A percentile compares a stretch with the other conserved stretches of the same genome.
Conservation (phyloP, 2,888 invertebrate species). For the Lagria hirta region DNA sequence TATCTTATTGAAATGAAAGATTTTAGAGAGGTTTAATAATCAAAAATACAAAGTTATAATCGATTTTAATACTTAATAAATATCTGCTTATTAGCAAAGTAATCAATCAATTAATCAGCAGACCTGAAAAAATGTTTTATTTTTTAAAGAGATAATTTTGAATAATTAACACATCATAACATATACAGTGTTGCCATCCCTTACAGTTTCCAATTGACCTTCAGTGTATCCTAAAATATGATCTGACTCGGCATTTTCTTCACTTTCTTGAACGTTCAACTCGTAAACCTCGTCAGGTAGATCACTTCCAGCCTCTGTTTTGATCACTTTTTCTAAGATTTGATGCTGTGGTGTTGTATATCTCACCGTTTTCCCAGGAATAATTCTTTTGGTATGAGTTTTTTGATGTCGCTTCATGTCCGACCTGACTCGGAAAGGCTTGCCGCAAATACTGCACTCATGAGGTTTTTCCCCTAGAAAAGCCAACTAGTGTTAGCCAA, state of each 20-base stretch:
- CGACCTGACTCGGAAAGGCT: constrained; percentile 79
- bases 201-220: constrained; percentile 35
- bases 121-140: background rate
- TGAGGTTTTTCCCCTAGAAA: constrained; percentile 73
- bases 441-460: constrained; percentile 73
- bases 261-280: constrained; percentile 40
- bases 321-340: constrained; percentile 17
- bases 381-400: constrained; percentile 61
- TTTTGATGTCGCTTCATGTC: constrained; percentile 80
- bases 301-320: constrained; percentile 29
- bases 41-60: too few relatives aligned
- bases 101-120: background rate
- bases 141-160: background rate
- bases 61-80: too few relatives aligned
- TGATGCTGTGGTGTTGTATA: constrained; percentile 20
- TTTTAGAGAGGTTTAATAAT: too few relatives aligned
- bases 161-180: constrained; percentile 31
- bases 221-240: constrained; percentile 48
- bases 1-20: too few relatives aligned
- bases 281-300: constrained; percentile 36
- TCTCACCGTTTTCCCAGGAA: constrained; percentile 39
- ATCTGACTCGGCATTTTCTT: constrained; percentile 47
- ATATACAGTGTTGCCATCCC: constrained; percentile 36
- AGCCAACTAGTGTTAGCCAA: constrained; percentile 5
- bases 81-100: too few relatives aligned